Conservation (phyloP, 1,140 invertebrate genomes). For the Saxidomus purpurata region DNA sequence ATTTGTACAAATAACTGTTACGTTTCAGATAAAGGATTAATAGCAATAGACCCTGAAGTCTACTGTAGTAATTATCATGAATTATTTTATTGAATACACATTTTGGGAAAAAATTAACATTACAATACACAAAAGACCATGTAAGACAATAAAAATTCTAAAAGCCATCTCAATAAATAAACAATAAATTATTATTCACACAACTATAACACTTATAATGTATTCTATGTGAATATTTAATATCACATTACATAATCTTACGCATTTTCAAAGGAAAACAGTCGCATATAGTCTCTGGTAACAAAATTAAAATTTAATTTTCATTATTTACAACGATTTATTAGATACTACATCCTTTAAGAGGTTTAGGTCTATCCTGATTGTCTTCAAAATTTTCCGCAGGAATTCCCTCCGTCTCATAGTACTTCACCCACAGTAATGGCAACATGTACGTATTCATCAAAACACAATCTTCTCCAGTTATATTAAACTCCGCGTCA, state of each 20-base stretch:
- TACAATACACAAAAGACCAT: neutral
- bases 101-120: neutral
- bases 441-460: constrained; percentile 68
- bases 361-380: constrained; percentile 29
- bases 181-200: too few relatives aligned
- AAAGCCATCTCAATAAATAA: too few relatives aligned
- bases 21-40: neutral
- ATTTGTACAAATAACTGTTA: constrained; percentile 11
- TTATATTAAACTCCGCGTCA: constrained; percentile 73
- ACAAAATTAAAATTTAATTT: too few relatives aligned
- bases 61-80: neutral
- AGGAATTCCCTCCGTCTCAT: constrained; percentile 27
- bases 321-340: neutral
- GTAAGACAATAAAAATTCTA: too few relatives aligned
- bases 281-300: too few relatives aligned
- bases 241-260: too few relatives aligned
- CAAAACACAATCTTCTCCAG: constrained; percentile 73
- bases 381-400: constrained; percentile 3
- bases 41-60: neutral
- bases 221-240: too few relatives aligned
- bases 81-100: neutral
- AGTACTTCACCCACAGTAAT: constrained; percentile 45
- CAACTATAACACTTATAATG: too few relatives aligned
- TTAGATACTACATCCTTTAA: constrained; percentile 56
- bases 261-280: too few relatives aligned